These are phyloP conservation scores for Auanema sp. DNA, from an alignment of 2,888 invertebrate species.

Conservation along the genomic window DNA sequence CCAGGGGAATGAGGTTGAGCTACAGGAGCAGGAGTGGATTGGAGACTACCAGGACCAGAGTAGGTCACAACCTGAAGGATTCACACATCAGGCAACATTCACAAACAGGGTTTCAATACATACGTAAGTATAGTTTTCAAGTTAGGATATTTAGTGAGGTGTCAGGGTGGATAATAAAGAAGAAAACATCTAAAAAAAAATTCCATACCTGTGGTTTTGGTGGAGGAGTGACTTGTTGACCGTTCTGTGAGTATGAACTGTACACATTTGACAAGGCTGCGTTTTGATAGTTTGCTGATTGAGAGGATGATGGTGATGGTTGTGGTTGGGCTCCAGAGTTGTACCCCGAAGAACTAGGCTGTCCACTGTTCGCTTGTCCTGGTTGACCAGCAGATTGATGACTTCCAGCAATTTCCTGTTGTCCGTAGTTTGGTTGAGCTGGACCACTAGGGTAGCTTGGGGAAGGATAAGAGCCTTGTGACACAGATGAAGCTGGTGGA, in stretches of 20 bases:
- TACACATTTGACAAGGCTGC: conserved; percentile 26
- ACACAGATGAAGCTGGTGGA: not conserved
- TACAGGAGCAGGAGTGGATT: conserved; percentile 9
- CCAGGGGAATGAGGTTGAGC: conserved; percentile 4
- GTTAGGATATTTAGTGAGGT: not conserved
- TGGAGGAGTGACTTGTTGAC: conserved; percentile 6
- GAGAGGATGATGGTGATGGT: conserved; percentile 10
- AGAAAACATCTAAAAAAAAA: not conserved
- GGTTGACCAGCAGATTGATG: conserved; percentile 8
- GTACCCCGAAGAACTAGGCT: not conserved
- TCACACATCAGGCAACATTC: not conserved
- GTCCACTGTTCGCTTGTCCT: not conserved
- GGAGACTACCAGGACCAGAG: conserved; percentile 17
- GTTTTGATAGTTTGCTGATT: conserved; percentile 28
- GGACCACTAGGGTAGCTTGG: conserved; percentile 8
- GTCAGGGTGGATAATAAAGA: not conserved
- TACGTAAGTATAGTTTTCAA: not conserved
- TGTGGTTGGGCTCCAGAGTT: conserved; percentile 3
- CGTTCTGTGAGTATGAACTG: conserved; percentile 5
- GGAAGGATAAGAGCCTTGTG: not conserved
- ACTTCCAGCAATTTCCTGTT: conserved; percentile 12
- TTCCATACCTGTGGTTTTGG: conserved; percentile 24
- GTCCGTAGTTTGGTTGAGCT: not conserved
- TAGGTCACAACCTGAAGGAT: conserved; percentile 23
- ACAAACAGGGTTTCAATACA: not conserved